A percentile compares a stretch with the other conserved stretches of the same genome.
Conservation (phyloP, 2,888 invertebrate species). For the Heteromurus nitidus region DNA sequence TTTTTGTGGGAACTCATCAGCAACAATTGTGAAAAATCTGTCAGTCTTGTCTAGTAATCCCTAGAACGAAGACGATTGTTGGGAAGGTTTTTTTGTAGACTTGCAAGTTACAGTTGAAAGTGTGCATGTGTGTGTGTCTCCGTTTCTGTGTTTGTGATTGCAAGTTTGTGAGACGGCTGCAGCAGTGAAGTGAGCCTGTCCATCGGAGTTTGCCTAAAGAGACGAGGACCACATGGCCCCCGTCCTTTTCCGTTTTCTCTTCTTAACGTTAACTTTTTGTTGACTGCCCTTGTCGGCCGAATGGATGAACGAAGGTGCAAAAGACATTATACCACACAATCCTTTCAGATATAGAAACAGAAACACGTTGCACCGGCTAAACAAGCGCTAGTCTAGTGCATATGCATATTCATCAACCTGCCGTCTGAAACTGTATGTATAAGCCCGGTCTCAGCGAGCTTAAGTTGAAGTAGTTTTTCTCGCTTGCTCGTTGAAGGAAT, state of each 20-base stretch:
- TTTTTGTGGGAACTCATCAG: slow-evolving; percentile 56
- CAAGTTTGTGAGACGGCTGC: slow-evolving; percentile 28
- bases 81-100: no score
- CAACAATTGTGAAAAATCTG: slow-evolving; percentile 61
- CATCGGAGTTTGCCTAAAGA: no score
- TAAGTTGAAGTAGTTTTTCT: no score
- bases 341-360: no score
- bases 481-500: no score
- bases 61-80: slow-evolving; percentile 64
- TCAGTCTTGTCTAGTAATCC: slow-evolving; percentile 62
- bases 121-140: slow-evolving; percentile 35
- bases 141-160: slow-evolving; percentile 29
- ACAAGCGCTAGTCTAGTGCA: neutral
- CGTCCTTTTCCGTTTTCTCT: slow-evolving; percentile 37
- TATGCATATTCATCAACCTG: slow-evolving; percentile 34
- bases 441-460: no score
- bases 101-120: neutral
- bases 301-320: neutral
- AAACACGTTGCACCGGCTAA: neutral
- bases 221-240: slow-evolving; percentile 63
- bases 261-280: neutral
- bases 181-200: slow-evolving; percentile 11
- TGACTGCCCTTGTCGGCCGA: neutral
- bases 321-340: neutral
- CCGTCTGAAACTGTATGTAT: slow-evolving; percentile 1